Conservation (phyloP, 2,888 invertebrate genomes). For the Thymelicus sylvestris region DNA sequence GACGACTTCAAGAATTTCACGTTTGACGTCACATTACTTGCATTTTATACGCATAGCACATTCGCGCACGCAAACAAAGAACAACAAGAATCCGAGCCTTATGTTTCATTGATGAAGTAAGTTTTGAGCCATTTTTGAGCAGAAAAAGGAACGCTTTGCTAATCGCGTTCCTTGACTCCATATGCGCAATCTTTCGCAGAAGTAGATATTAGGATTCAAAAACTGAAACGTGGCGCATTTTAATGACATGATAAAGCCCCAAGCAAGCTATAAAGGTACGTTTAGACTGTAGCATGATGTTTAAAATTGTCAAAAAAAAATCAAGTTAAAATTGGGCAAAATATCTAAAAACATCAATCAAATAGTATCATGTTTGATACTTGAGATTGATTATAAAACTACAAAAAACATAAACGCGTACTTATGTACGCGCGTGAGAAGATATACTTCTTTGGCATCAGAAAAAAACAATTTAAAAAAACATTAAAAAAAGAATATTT, state of each 20-base stretch:
- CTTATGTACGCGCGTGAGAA: no score
- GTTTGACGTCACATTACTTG: neutral
- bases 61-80: neutral
- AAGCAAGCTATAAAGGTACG: neutral
- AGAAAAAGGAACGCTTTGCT: neutral
- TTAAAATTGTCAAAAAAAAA: no score
- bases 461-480: no score
- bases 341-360: no score
- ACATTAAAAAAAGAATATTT: no score
- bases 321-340: no score
- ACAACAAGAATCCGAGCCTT: neutral
- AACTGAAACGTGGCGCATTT: neutral
- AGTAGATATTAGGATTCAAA: neutral
- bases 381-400: no score
- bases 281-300: no score
- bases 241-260: neutral
- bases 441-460: no score
- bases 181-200: neutral
- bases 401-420: no score
- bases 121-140: neutral
- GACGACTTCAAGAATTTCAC: neutral
- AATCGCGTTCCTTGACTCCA: neutral
- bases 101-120: conserved; percentile 5
- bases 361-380: no score
- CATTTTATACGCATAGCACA: neutral